These are phyloP conservation scores for Psilopsiagon aymara DNA, from an alignment of 2,113 vertebrate genomes.

Conservation along the genomic window DNA sequence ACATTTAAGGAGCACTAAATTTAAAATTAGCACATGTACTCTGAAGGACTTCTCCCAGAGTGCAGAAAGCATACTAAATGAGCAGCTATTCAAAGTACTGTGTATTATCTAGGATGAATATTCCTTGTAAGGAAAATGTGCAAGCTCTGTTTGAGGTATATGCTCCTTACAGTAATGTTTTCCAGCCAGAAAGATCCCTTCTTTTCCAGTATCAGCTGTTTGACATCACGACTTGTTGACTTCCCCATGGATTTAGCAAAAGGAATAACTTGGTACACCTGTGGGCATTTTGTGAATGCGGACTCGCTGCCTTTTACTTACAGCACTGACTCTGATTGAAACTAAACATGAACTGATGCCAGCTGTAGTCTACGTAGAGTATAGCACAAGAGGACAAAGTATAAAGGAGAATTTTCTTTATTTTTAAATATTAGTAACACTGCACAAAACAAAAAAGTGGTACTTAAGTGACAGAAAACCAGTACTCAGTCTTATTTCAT, in stretches of 20 bases:
- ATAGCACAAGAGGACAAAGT: slow-evolving; percentile 37
- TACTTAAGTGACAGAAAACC: slow-evolving; percentile 44
- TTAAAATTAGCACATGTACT: background rate
- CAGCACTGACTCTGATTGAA: background rate
- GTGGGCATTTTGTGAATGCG: background rate
- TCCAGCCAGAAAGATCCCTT: background rate
- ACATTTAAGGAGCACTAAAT: background rate
- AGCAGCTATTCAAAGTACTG: background rate
- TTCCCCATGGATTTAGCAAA: background rate
- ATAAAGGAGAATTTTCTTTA: slow-evolving; percentile 51
- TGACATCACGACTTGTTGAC: background rate
- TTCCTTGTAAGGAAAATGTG: background rate
- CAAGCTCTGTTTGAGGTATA: background rate
- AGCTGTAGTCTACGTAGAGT: background rate
- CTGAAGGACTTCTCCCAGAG: background rate
- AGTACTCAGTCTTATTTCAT: background rate
- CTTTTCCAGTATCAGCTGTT: background rate
- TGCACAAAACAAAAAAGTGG: slow-evolving; percentile 54
- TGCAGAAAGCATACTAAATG: background rate
- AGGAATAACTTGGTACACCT: background rate
- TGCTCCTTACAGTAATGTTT: background rate
- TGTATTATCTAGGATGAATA: background rate
- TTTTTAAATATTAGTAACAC: slow-evolving; percentile 54
- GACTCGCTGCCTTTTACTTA: background rate
- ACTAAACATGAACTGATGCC: background rate